A percentile compares a stretch with the other conserved stretches of the same genome.
phyloP scores from a whole-genome alignment of 2,888 invertebrate genomes.

The Antitype chi region DNA sequence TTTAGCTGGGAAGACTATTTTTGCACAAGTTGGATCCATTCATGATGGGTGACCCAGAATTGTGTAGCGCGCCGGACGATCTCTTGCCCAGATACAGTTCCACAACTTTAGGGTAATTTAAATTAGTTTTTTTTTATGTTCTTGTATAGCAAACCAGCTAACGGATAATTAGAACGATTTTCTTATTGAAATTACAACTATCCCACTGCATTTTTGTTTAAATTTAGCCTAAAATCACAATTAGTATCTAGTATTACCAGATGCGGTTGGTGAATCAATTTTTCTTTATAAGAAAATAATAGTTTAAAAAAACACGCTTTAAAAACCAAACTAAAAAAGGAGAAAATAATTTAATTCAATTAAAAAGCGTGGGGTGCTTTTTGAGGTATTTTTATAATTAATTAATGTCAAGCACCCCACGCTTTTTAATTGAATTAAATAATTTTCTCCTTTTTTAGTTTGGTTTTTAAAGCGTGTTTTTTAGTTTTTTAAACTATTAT shows the following conservation, averaged over 20 bases:
- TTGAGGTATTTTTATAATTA: no score
- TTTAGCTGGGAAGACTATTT: conserved; percentile 81
- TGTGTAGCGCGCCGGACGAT: conserved; percentile 59
- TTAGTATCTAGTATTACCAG: not conserved
- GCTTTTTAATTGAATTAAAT: no score
- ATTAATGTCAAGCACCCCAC: no score
- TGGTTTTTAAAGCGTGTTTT: no score
- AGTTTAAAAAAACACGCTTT: no score
- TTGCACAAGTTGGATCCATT: conserved; percentile 82
- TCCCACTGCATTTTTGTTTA: not conserved
- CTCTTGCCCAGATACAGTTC: conserved; percentile 74
- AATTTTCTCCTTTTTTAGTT: no score
- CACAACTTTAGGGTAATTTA: conserved; percentile 74
- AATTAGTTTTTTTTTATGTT: not conserved
- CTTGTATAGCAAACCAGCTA: not conserved
- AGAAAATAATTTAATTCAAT: no score
- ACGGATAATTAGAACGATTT: not conserved
- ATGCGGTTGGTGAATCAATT: no score
- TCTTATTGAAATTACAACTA: not conserved
- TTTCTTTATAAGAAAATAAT: no score
- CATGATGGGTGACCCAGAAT: conserved; percentile 65
- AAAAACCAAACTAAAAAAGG: no score
- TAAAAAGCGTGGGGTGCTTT: no score
- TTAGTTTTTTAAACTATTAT: no score
- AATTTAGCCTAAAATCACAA: not conserved